Evolutionary conservation across 2,888 invertebrate species (phyloP).

Genomic region (Drosophila lacicola): DNA sequence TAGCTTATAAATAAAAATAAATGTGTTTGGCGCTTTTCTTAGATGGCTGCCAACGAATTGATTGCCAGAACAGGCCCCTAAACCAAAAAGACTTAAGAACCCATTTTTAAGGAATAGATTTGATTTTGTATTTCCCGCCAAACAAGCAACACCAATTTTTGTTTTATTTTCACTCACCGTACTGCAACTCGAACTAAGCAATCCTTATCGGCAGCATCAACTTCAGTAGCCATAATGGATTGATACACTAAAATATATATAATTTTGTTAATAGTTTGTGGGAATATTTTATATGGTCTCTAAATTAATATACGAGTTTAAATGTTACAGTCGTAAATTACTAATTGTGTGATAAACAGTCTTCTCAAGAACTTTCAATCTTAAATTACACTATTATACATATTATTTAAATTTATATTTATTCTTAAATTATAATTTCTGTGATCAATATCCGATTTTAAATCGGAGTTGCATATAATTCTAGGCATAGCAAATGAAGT

Average conservation of each 20-base stretch:
- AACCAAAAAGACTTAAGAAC: no score
- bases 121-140: no score
- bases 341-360: background rate
- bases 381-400: no score
- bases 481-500: no score
- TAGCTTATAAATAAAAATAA: no score
- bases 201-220: conserved; percentile 86
- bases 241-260: conserved; percentile 10
- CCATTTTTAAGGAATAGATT: background rate
- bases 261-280: background rate
- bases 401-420: no score
- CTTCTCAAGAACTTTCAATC: background rate
- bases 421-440: no score
- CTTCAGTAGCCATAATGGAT: conserved; percentile 53
- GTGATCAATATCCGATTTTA: background rate
- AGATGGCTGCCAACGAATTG: no score
- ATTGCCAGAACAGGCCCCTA: no score
- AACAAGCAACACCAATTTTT: background rate
- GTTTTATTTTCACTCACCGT: conserved; percentile 86
- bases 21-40: no score
- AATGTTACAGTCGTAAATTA: background rate
- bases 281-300: background rate
- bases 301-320: no score
- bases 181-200: conserved; percentile 90
- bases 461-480: no score